Conservation (phyloP, 2,113 vertebrate genomes). For the Phylloscopus trochilus region DNA sequence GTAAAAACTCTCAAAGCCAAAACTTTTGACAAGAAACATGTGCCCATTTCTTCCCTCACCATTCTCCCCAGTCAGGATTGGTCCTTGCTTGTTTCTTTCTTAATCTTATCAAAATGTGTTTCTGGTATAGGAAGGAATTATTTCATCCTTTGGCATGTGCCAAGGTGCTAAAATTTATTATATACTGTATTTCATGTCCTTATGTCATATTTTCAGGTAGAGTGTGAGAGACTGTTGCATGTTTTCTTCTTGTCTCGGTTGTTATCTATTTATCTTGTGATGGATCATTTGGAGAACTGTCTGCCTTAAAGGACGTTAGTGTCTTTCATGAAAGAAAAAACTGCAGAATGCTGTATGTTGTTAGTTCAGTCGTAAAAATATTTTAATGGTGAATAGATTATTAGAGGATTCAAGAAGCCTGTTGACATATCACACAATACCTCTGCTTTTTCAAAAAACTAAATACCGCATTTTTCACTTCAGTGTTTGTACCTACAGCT, state of each 20-base stretch:
- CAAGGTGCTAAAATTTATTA: not conserved
- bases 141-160: not conserved
- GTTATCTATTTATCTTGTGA: not conserved
- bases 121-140: not conserved
- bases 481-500: not conserved
- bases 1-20: not conserved
- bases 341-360: not conserved
- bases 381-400: not conserved
- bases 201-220: not conserved
- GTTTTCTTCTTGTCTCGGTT: not conserved
- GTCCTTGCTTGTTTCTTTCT: not conserved
- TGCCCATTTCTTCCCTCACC: not conserved
- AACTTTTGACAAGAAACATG: not conserved
- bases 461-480: not conserved
- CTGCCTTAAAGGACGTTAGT: not conserved
- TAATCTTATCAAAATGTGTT: not conserved
- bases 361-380: not conserved
- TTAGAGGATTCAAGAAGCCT: not conserved
- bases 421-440: not conserved
- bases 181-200: not conserved
- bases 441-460: not conserved
- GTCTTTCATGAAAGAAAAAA: not conserved
- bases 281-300: not conserved
- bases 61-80: fast-evolving
- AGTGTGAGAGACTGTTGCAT: not conserved